Conservation (phyloP, 2,888 invertebrate genomes). For the Empis livida region DNA sequence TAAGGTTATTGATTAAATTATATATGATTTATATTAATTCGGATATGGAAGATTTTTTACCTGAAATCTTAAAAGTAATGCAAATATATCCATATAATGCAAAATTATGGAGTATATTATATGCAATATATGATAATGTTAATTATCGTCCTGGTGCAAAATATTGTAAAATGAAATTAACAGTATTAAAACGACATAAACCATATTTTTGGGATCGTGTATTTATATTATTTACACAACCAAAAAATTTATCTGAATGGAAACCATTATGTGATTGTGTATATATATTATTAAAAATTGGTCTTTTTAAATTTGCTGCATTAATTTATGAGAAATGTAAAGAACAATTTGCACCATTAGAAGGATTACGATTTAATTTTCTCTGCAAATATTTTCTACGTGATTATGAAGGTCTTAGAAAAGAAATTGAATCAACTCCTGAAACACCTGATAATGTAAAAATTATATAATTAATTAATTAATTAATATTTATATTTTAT, state of each 20-base stretch:
- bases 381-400: neutral
- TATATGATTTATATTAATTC: too few species aligned
- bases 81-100: slow-evolving; percentile 2
- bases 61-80: neutral
- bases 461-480: neutral
- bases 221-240: neutral
- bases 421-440: neutral
- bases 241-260: neutral
- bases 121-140: slow-evolving; percentile 3
- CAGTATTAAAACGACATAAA: neutral
- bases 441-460: neutral
- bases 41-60: too few species aligned
- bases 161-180: slow-evolving; percentile 3
- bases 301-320: slow-evolving; percentile 6
- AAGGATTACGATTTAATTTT: neutral
- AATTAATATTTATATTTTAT: neutral
- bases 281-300: slow-evolving; percentile 8
- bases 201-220: neutral
- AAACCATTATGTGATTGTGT: slow-evolving; percentile 2
- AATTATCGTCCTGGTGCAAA: slow-evolving; percentile 8
- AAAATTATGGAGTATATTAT: slow-evolving; percentile 6
- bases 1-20: too few species aligned
- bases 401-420: neutral
- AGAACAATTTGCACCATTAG: neutral
- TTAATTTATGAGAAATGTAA: slow-evolving; percentile 2